Evolutionary conservation across 2,797 vertebrate species (phyloP).

Genomic region (Crenuchus spilurus): DNA sequence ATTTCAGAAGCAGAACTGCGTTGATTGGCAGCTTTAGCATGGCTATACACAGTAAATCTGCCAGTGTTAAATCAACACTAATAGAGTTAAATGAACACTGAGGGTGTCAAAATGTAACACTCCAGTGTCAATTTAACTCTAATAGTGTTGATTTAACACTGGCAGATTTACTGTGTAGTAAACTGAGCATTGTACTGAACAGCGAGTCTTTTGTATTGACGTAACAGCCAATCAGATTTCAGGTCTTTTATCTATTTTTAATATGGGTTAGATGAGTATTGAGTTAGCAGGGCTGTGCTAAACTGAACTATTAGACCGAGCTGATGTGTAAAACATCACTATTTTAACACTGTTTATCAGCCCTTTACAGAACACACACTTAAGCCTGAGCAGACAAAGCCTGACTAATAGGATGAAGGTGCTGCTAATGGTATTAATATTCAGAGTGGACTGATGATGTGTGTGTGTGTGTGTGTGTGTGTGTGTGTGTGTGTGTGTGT

Average conservation of each 20-base stretch:
- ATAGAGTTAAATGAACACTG: no score
- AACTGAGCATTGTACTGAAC: no score
- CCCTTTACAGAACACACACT: conserved; percentile 6
- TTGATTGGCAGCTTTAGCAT: no score
- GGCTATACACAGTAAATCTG: no score
- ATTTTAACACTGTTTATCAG: conserved; percentile 21
- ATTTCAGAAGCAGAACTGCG: background rate
- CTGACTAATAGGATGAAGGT: conserved; percentile 41
- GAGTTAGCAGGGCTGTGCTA: background rate
- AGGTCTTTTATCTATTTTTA: background rate
- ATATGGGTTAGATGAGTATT: conserved; percentile 18
- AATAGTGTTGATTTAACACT: no score
- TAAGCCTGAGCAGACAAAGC: conserved; percentile 22
- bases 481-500: conserved; percentile 11
- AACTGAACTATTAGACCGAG: conserved; percentile 10
- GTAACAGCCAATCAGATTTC: background rate
- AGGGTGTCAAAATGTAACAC: no score
- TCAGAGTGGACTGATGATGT: conserved; percentile 18
- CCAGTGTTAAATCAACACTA: no score
- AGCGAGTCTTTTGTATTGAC: no score
- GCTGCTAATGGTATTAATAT: conserved; percentile 31
- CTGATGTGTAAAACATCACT: background rate
- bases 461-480: conserved; percentile 18
- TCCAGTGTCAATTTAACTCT: no score
- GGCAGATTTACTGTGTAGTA: no score